phyloP scores from a whole-genome alignment of 2,797 vertebrate species.

The Potorous gilbertii region DNA sequence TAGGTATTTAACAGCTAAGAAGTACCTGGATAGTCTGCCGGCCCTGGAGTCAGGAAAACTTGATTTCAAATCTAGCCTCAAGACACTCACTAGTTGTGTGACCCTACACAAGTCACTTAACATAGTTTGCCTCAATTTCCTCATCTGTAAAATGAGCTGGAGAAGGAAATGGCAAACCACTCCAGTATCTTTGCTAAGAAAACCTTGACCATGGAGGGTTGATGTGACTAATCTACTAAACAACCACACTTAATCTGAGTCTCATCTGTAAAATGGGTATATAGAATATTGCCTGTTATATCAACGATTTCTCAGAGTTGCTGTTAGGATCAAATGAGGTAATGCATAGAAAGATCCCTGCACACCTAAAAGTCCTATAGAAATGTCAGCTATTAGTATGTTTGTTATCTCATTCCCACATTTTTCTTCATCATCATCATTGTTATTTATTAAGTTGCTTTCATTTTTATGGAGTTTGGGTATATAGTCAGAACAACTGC shows the following conservation, averaged over 20 bases:
- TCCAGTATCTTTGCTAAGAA: not conserved
- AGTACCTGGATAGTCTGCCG: too few species aligned
- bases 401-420: not conserved
- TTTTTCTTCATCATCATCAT: not conserved
- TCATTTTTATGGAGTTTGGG: not conserved
- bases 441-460: not conserved
- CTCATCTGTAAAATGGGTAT: not conserved
- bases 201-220: not conserved
- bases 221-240: not conserved
- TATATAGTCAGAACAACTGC: not conserved
- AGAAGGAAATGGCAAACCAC: too few species aligned
- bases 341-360: not conserved
- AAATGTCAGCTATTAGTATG: not conserved
- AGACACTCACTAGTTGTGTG: too few species aligned
- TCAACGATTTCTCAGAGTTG: not conserved
- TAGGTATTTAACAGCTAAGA: too few species aligned
- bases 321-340: not conserved
- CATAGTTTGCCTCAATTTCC: too few species aligned
- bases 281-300: not conserved
- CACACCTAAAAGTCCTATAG: not conserved
- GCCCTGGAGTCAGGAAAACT: too few species aligned
- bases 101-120: too few species aligned
- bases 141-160: too few species aligned
- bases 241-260: not conserved
- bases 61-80: too few species aligned